Percentiles rank a stretch among this genome's conserved stretches.
phyloP scores from a whole-genome alignment of 2,113 vertebrate genomes.

The Dasyprocta punctata region DNA sequence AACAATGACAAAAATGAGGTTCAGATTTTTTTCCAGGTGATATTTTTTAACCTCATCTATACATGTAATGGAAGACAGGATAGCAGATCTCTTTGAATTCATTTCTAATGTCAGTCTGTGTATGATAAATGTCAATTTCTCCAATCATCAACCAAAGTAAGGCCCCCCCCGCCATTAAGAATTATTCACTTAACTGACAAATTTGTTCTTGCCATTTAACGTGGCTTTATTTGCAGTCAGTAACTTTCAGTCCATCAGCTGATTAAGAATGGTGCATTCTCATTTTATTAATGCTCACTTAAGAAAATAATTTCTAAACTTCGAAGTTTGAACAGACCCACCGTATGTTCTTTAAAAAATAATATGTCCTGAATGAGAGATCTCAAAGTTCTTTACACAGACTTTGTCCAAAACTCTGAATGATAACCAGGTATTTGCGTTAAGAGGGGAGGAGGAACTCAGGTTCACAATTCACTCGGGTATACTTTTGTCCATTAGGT shows the following conservation, averaged over 20 bases:
- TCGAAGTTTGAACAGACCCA: constrained; percentile 71
- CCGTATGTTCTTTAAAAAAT: constrained; percentile 54
- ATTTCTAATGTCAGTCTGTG: constrained; percentile 55
- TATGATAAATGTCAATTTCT: constrained; percentile 71
- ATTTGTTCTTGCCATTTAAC: constrained; percentile 73
- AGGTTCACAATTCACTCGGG: neutral
- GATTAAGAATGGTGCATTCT: constrained; percentile 73
- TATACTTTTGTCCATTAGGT: neutral
- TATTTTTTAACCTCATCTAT: constrained; percentile 49
- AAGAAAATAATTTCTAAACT: constrained; percentile 66
- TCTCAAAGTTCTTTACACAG: constrained; percentile 32
- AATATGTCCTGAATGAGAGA: neutral
- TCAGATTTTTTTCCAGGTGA: constrained; percentile 44
- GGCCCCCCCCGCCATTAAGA: constrained; percentile 42
- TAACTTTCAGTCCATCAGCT: constrained; percentile 72
- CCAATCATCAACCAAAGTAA: constrained; percentile 58
- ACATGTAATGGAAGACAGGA: fast-evolving
- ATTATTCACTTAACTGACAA: constrained; percentile 76
- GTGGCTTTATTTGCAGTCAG: constrained; percentile 69
- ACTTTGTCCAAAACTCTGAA: constrained; percentile 43
- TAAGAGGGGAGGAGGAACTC: neutral
- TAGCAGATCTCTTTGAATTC: constrained; percentile 40
- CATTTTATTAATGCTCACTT: constrained; percentile 68
- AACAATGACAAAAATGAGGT: constrained; percentile 52
- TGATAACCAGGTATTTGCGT: neutral